Base-by-base conservation (phyloP, 2,113 vertebrate genomes). In the Ivindomyrus marchei region DNA sequence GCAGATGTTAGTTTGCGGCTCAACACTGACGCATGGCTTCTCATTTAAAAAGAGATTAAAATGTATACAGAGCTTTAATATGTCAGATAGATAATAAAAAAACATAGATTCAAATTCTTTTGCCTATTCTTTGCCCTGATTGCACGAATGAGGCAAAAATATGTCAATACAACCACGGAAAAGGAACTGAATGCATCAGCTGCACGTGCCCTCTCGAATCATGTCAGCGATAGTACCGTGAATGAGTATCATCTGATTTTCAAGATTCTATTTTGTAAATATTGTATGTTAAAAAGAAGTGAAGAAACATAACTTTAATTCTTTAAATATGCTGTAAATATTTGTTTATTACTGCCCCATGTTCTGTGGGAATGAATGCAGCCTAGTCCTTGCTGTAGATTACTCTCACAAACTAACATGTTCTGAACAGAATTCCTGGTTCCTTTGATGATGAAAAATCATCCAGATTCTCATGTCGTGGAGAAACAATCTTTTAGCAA, bases 121-220 rank as follows among this genome's bases (percentile, higher is more conserved):
- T 94, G 62, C 62, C 62, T 88, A 36, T 93, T 92, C 93, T 94
- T 92, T 24, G 11, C 10, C 84, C 96, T 96, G 96, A 96, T 97
- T 96, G 95, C 92, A 83, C 88, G 92, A 90, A 85, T 92, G 93
- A 89, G 94, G 92, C 92, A 77, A 96, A 96, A 96, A 98, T 97
- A 97, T 97, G 97, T 96, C 97, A 95, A 95, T 88, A 91, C 89
- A 89, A 87, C 91, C 92, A 85, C 93, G 93, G 95, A 96, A 95
- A 95, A 95, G 95, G 94, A 94, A 95, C 96, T 92, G 90, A 74
- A 93, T 95, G 96, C 98, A 98, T 98, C 98, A 98, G 97, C 97
- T 97, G 94, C 96, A 95, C 96, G 95, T 95, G 94, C 95, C 94
- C 92, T 96, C 1, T 1, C 0, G 24, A n/a, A 62, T n/a, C 2